A percentile compares a stretch with the other conserved stretches of the same genome.
Evolutionary conservation across 2,888 invertebrate species (phyloP).

Genomic region (Hirtodrosophila duncani): DNA sequence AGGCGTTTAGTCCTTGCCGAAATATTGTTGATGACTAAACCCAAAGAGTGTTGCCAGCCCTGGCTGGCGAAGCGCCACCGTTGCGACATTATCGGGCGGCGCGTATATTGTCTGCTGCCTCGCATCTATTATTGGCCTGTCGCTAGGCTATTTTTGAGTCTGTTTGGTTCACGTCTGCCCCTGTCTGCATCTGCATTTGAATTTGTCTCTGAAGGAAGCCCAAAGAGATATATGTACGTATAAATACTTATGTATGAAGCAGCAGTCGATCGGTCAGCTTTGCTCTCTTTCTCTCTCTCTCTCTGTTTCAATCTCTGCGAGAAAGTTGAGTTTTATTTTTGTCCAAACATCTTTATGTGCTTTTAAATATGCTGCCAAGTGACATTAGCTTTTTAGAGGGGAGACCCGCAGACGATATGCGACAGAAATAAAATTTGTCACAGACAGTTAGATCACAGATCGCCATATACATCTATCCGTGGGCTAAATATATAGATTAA

Average conservation of each 20-base stretch:
- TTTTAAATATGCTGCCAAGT: conserved; percentile 72
- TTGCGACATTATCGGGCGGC: conserved; percentile 46
- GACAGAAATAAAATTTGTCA: conserved; percentile 70
- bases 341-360: conserved; percentile 72
- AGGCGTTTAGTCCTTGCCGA: too few species aligned
- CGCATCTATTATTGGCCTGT: conserved; percentile 56
- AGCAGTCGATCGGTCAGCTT: conserved; percentile 24
- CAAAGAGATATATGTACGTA: too few species aligned
- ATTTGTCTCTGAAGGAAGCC: conserved; percentile 36
- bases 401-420: conserved; percentile 64
- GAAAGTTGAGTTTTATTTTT: conserved; percentile 54
- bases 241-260: too few species aligned
- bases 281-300: too few species aligned
- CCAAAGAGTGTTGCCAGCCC: conserved; percentile 19
- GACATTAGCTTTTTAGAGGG: conserved; percentile 64
- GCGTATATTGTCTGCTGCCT: conserved; percentile 48
- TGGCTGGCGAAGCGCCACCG: conserved; percentile 52
- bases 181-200: conserved; percentile 7
- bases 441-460: conserved; percentile 67
- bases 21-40: background rate
- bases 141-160: conserved; percentile 63
- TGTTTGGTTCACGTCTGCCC: conserved; percentile 46
- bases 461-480: conserved; percentile 27
- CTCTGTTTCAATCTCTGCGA: background rate
- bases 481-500: conserved; percentile 26